Base-by-base conservation (phyloP, 2,888 invertebrate species). In the Heliconius ismenius region DNA sequence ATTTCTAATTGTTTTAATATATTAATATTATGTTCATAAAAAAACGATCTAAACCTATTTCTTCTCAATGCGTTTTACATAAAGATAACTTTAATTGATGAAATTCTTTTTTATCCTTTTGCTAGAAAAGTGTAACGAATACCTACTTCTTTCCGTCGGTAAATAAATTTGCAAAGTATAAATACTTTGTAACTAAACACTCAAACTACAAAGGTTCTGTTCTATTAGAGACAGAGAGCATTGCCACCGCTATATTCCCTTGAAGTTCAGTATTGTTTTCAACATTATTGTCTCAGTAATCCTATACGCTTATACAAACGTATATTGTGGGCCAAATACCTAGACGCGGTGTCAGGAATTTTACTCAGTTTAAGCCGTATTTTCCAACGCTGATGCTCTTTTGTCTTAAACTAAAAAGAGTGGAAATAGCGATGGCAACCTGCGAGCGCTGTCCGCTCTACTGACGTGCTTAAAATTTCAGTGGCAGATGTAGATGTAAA, bases 381-480 rank as follows among this genome's bases (percentile, higher is more conserved):
- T 77, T 74, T 77, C 69, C 73, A 69, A 69, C 69, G 69, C 74
- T 77, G 72, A 72, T 76, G 64, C 73, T 77, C 74, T 79, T 79
- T 72, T 73, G 81, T 81, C 72, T 79, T 78, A 74, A 65, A 68
- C 64, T 63, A 79, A 81, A 82, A 80, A 81, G 70, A 77, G 76
- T 78, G 79, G 64, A 81, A 82, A 79, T 75, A 75, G 73, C 73
- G 76, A 81, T 79, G 74, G 79, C 80, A 78, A 70, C 69, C 70
- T 72, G 74, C 70, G 65, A 60, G 60, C 58, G 63, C 62, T 67
- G 70, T 78, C 72, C 72, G 72, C 70, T 60, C 58, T 62, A 69
- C 69, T 73, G 65, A 75, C 74, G 77, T 65, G 62, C 63, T 77
- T 67, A 74, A 77, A 74, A 69, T 69, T 77, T 77, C 39, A 69